A percentile compares a stretch with the other conserved stretches of the same genome.
These are phyloP conservation scores for Epsilonema sp. DNA, from an alignment of 2,888 invertebrate genomes.

Conservation along the genomic window DNA sequence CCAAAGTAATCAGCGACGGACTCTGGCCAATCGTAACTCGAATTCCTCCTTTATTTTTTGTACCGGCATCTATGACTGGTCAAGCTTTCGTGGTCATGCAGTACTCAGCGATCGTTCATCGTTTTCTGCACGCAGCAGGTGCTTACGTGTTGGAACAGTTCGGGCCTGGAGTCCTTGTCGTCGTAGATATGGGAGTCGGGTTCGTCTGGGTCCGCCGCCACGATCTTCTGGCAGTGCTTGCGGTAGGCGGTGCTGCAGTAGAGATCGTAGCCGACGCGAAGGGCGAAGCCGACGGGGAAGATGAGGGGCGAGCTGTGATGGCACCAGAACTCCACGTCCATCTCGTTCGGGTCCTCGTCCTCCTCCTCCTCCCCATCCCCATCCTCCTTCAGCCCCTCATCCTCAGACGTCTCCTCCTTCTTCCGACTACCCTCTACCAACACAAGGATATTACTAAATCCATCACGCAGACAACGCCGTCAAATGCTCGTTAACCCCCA, in stretches of 20 bases:
- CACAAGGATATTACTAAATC: no score
- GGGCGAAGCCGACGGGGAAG: slow-evolving; percentile 92
- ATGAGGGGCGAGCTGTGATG: slow-evolving; percentile 82
- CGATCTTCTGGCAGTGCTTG: slow-evolving; percentile 13
- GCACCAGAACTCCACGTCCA: slow-evolving; percentile 61
- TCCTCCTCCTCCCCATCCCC: slow-evolving; percentile 32
- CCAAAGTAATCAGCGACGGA: no score
- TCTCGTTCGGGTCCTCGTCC: slow-evolving; percentile 52
- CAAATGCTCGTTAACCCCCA: no score
- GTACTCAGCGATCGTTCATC: no score
- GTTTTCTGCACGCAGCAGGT: no score
- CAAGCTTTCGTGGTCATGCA: no score
- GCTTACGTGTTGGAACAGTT: not conserved
- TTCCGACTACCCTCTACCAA: no score
- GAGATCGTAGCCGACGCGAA: slow-evolving; percentile 62
- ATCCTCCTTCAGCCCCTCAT: not conserved
- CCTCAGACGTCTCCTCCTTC: no score
- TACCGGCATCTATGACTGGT: no score
- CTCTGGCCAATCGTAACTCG: no score
- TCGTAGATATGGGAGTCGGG: not conserved
- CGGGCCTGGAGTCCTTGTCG: not conserved
- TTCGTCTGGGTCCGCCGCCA: slow-evolving; percentile 3
- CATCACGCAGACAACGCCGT: no score
- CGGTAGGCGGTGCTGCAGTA: slow-evolving; percentile 42
- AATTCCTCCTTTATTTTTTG: no score